Conservation (phyloP, 2,888 invertebrate genomes). For the Scotopteryx bipunctaria region DNA sequence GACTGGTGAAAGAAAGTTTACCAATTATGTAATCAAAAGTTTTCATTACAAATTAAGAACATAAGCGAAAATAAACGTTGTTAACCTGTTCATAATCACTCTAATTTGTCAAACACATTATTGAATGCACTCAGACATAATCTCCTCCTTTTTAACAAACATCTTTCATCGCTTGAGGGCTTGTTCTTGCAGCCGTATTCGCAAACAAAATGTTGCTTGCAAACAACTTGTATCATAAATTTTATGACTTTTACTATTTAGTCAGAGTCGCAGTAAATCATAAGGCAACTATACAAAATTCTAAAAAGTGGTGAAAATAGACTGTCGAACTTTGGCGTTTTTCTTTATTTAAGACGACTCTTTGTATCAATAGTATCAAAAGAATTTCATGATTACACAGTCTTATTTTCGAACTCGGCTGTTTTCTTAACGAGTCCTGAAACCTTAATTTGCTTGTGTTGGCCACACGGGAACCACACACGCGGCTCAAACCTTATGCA, state of each 20-base stretch:
- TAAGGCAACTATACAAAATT: too few species aligned
- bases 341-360: too few species aligned
- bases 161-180: constrained; percentile 34
- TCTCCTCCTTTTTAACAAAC: constrained; percentile 16
- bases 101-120: constrained; percentile 35
- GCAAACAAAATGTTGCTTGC: constrained; percentile 1
- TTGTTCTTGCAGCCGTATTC: constrained; percentile 10
- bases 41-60: constrained; percentile 11
- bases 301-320: too few species aligned
- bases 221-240: too few species aligned
- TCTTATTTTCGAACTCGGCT: constrained; percentile 9
- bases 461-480: constrained; percentile 59
- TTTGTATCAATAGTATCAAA: too few species aligned
- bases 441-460: constrained; percentile 59
- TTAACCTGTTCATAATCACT: constrained; percentile 15
- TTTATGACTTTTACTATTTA: too few species aligned
- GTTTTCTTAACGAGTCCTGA: constrained; percentile 62
- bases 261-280: too few species aligned
- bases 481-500: constrained; percentile 40
- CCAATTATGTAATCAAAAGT: constrained; percentile 2
- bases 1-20: not conserved
- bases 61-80: constrained; percentile 31
- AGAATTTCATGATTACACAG: too few species aligned
- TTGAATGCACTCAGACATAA: constrained; percentile 42
- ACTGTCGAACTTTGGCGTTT: too few species aligned